Percentiles rank a stretch among this genome's conserved stretches.
phyloP scores from a whole-genome alignment of 2,113 vertebrate species.

The Struthidea cinerea region DNA sequence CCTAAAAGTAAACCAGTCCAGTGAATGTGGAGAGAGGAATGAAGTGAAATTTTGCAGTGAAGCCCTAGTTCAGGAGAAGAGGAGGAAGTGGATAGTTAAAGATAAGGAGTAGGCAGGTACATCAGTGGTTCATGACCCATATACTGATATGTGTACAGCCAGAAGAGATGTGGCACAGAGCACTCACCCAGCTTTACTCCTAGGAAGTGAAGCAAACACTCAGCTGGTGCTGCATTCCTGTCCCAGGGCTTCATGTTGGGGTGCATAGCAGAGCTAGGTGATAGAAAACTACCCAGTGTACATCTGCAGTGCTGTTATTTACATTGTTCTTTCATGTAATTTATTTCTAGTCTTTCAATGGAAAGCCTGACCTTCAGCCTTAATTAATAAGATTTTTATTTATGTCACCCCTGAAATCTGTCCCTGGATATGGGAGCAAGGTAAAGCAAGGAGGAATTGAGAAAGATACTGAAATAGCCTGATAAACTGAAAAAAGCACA shows the following conservation, averaged over 20 bases:
- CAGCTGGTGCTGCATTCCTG: neutral
- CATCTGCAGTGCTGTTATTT: neutral
- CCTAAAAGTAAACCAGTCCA: neutral
- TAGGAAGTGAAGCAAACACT: neutral
- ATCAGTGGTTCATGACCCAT: neutral
- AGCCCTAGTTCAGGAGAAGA: neutral
- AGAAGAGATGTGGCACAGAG: neutral
- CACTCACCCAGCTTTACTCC: neutral
- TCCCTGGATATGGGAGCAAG: neutral
- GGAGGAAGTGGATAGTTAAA: neutral
- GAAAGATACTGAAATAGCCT: neutral
- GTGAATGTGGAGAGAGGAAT: neutral
- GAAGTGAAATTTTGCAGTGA: neutral
- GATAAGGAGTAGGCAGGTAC: neutral
- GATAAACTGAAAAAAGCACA: neutral
- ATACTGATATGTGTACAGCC: rapidly evolving
- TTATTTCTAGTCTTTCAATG: neutral
- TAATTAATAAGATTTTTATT: neutral
- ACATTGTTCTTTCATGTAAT: neutral
- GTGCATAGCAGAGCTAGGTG: neutral
- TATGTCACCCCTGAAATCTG: neutral
- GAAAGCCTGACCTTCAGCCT: neutral
- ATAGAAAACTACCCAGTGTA: neutral
- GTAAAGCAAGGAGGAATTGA: neutral
- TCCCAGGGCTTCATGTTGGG: neutral